Evolutionary conservation across 2,797 vertebrate genomes (phyloP).

Genomic region (Takifugu rubripes): DNA sequence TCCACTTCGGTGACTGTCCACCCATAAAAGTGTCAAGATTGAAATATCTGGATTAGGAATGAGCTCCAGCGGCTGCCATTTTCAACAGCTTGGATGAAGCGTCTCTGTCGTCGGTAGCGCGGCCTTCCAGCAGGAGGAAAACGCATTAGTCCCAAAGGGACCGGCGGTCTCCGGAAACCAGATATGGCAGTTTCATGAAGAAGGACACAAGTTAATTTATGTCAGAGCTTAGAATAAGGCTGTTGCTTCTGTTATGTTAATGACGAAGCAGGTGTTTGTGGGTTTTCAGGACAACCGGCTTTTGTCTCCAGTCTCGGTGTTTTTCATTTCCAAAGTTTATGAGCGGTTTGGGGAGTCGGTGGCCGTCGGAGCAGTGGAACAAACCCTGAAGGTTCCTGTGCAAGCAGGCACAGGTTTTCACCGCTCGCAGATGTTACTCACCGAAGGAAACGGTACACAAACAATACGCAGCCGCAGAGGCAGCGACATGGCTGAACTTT

Average conservation of each 20-base stretch:
- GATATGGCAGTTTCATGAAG: conserved; percentile 70
- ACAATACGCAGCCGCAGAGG: conserved; percentile 32
- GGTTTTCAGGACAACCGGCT: conserved; percentile 35
- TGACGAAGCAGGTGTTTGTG: conserved; percentile 69
- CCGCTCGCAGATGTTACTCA: conserved; percentile 14
- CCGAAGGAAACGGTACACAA: conserved; percentile 22
- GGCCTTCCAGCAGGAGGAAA: conserved; percentile 73
- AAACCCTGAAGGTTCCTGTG: conserved; percentile 12
- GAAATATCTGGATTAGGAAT: conserved; percentile 74
- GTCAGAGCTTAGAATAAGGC: conserved; percentile 68
- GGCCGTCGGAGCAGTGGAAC: conserved; percentile 19
- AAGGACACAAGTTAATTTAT: conserved; percentile 76
- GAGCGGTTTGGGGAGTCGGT: conserved; percentile 19
- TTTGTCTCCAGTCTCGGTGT: conserved; percentile 6
- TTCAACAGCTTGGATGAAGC: conserved; percentile 61
- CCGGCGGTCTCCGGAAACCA: conserved; percentile 65
- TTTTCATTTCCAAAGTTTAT: conserved; percentile 30
- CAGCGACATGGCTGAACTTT: conserved; percentile 57
- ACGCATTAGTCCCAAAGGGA: conserved; percentile 69
- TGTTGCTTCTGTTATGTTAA: conserved; percentile 54
- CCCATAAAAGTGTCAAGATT: conserved; percentile 77
- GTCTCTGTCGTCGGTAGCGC: conserved; percentile 38
- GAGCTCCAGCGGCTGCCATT: conserved; percentile 56
- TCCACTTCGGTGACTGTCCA: conserved; percentile 65
- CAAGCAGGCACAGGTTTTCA: conserved; percentile 38